Percentiles rank a stretch among this genome's conserved stretches.
Evolutionary conservation across 2,113 vertebrate species (phyloP).

Genomic region (Pangasianodon gigas): DNA sequence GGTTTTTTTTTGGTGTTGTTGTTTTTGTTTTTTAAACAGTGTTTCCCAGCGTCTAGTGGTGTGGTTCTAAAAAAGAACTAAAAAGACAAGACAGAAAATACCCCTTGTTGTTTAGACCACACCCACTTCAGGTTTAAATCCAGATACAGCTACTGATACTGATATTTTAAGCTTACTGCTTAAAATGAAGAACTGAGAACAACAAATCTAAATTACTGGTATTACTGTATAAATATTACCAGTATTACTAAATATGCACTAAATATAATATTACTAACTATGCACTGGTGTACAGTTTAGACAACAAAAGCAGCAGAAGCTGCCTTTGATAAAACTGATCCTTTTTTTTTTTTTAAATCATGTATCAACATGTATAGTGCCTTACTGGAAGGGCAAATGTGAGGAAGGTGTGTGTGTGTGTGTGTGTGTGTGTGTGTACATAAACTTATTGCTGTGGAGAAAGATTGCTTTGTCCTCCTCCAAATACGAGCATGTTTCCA

Average conservation of each 20-base stretch:
- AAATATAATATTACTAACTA: too few relatives aligned
- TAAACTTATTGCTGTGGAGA: constrained; percentile 38
- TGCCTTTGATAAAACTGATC: background rate
- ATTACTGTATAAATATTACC: background rate
- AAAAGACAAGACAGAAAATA: background rate
- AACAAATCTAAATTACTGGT: background rate
- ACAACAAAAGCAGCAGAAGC: background rate
- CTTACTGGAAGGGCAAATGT: constrained; percentile 9
- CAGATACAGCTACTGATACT: background rate
- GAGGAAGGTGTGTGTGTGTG: background rate
- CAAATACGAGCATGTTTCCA: constrained; percentile 40
- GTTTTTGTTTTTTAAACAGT: too few relatives aligned
- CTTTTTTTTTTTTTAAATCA: background rate
- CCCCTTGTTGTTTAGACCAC: background rate
- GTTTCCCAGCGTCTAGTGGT: background rate
- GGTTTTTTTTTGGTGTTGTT: background rate
- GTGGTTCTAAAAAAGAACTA: background rate
- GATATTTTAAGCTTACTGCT: background rate
- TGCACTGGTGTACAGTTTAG: background rate
- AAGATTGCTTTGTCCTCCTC: constrained; percentile 45
- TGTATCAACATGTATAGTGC: background rate
- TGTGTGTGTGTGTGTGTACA: constrained; percentile 11
- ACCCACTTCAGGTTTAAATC: background rate
- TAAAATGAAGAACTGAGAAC: background rate
- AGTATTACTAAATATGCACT: background rate